Evolutionary conservation across 1,140 invertebrate genomes (phyloP).

Genomic region (Aleiodes sp.): DNA sequence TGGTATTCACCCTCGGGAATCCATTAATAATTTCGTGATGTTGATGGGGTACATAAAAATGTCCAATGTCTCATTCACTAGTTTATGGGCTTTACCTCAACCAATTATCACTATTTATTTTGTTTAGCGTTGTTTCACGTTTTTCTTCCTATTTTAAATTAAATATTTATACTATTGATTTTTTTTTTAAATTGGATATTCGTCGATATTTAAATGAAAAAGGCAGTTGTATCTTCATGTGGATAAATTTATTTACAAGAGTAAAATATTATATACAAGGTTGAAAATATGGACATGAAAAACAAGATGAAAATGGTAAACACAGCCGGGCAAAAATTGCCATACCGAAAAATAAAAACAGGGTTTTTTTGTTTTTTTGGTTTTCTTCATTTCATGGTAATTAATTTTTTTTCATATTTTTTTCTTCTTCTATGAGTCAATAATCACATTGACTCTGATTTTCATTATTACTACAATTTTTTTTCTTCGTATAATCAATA

Average conservation of each 20-base stretch:
- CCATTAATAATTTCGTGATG: conserved; percentile 27
- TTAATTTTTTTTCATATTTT: conserved; percentile 9
- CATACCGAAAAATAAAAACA: conserved; percentile 9
- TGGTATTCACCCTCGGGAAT: neutral
- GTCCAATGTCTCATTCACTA: neutral
- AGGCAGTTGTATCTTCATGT: conserved; percentile 8
- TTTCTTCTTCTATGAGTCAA: neutral
- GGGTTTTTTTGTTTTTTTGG: neutral
- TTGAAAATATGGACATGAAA: conserved; percentile 39
- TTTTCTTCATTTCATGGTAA: neutral
- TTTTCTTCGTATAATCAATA: neutral
- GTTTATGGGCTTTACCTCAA: neutral
- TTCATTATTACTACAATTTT: neutral
- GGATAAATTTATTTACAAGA: conserved; percentile 54
- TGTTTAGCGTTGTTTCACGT: neutral
- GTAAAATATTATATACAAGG: conserved; percentile 55
- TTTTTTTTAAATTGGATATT: no score
- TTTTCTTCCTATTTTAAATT: neutral
- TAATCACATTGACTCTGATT: neutral
- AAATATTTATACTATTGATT: neutral
- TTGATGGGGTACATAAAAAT: conserved; percentile 22
- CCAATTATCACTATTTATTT: neutral
- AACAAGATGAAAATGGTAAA: conserved; percentile 26
- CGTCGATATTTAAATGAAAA: neutral
- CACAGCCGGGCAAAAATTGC: conserved; percentile 15